phyloP scores from a whole-genome alignment of 2,888 invertebrate species.

The Monochamus alternatus region DNA sequence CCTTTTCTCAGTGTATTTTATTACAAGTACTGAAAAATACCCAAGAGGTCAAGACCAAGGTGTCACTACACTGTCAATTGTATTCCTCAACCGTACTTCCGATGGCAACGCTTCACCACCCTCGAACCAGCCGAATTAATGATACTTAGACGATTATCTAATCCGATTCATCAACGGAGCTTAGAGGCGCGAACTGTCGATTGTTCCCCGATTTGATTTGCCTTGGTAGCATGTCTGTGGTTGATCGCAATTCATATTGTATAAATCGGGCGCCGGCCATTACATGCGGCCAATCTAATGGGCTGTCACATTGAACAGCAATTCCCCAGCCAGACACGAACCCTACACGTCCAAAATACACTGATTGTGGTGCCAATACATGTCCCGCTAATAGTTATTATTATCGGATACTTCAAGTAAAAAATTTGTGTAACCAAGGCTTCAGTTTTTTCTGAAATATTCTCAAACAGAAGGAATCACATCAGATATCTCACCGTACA shows the following conservation, averaged over 20 bases:
- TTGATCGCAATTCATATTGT: slow-evolving; percentile 15
- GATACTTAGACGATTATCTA: background rate
- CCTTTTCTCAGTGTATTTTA: no score
- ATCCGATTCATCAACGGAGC: slow-evolving; percentile 4
- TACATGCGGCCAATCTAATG: slow-evolving; percentile 17
- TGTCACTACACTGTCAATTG: no score
- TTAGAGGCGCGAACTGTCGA: slow-evolving; percentile 18
- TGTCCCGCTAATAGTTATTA: background rate
- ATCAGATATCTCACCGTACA: no score
- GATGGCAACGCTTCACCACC: no score
- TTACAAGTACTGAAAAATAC: no score
- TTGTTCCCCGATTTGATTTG: slow-evolving; percentile 46
- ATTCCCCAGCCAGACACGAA: background rate
- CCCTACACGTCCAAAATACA: slow-evolving; percentile 5
- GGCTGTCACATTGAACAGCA: slow-evolving; percentile 12
- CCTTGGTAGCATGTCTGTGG: slow-evolving; percentile 42
- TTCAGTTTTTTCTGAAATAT: no score
- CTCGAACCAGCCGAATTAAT: background rate
- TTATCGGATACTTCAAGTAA: no score
- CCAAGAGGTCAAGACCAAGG: no score
- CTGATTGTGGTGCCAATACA: background rate
- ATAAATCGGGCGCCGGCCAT: slow-evolving; percentile 3
- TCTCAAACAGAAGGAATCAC: no score
- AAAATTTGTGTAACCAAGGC: no score
- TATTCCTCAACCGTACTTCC: no score